These are phyloP conservation scores for Mustela lutreola DNA, from an alignment of 2,113 vertebrate species.

Conservation along the genomic window DNA sequence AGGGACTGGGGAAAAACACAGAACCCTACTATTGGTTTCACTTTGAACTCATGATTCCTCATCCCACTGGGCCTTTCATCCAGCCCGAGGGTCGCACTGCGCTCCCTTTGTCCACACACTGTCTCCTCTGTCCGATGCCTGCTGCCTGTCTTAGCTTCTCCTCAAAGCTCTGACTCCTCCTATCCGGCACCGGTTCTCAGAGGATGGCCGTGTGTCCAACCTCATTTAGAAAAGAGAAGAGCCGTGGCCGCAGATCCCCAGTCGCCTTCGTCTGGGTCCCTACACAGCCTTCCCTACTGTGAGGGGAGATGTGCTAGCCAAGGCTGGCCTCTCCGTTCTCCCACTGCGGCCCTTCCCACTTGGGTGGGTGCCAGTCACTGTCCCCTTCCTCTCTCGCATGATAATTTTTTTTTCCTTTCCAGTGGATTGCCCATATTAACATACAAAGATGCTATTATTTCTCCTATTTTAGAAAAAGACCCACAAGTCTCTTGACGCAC, in stretches of 20 bases:
- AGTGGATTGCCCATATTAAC: background rate
- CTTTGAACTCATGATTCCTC: background rate
- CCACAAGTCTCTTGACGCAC: background rate
- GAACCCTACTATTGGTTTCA: background rate
- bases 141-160: background rate
- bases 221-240: background rate
- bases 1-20: background rate
- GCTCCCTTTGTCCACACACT: background rate
- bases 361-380: too few relatives aligned
- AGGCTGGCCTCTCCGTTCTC: background rate
- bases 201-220: background rate
- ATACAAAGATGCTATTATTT: background rate
- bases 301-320: background rate
- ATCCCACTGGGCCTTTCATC: too few relatives aligned
- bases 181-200: background rate
- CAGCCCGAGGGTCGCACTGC: fast-evolving
- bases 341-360: fast-evolving
- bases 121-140: too few relatives aligned
- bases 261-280: fast-evolving
- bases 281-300: too few relatives aligned
- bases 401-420: background rate
- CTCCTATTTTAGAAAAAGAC: background rate
- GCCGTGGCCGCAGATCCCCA: too few relatives aligned
- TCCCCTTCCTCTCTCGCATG: background rate
- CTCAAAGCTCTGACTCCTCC: too few relatives aligned